A percentile compares a stretch with the other conserved stretches of the same genome.
Conservation (phyloP, 2,888 invertebrate species). For the Drosophila niveifrons region DNA sequence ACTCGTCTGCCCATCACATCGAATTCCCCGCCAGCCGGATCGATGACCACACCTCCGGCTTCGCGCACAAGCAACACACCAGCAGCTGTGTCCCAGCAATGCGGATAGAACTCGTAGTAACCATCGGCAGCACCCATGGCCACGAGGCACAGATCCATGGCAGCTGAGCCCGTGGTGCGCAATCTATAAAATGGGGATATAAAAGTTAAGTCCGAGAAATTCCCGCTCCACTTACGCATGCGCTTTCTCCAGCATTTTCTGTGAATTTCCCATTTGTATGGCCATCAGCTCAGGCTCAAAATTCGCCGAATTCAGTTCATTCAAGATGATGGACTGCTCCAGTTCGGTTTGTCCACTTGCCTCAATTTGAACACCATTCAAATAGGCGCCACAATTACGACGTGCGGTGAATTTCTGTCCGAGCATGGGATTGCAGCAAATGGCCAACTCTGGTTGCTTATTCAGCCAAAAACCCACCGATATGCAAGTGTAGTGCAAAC, state of each 20-base stretch:
- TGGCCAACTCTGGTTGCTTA: constrained; percentile 35
- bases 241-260: constrained; percentile 1
- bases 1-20: constrained; percentile 92
- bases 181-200: constrained; percentile 85
- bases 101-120: constrained; percentile 95
- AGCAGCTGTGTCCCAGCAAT: constrained; percentile 95
- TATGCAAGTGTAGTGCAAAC: constrained; percentile 94
- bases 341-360: constrained; percentile 28
- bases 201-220: not conserved
- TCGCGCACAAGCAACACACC: constrained; percentile 94
- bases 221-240: constrained; percentile 15
- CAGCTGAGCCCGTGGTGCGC: constrained; percentile 83
- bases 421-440: constrained; percentile 29
- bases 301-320: constrained; percentile 23
- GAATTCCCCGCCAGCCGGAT: constrained; percentile 91
- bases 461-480: constrained; percentile 88
- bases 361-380: constrained; percentile 20
- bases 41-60: constrained; percentile 96
- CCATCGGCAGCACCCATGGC: constrained; percentile 94
- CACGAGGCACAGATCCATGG: constrained; percentile 95
- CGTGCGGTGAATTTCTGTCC: constrained; percentile 19
- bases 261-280: not conserved
- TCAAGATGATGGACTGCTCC: constrained; percentile 19
- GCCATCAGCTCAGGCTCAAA: constrained; percentile 5
- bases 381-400: constrained; percentile 34